Percentiles rank a stretch among this genome's conserved stretches.
These are phyloP conservation scores for Mus spicilegus DNA, from an alignment of 2,113 vertebrate genomes.

Conservation along the genomic window DNA sequence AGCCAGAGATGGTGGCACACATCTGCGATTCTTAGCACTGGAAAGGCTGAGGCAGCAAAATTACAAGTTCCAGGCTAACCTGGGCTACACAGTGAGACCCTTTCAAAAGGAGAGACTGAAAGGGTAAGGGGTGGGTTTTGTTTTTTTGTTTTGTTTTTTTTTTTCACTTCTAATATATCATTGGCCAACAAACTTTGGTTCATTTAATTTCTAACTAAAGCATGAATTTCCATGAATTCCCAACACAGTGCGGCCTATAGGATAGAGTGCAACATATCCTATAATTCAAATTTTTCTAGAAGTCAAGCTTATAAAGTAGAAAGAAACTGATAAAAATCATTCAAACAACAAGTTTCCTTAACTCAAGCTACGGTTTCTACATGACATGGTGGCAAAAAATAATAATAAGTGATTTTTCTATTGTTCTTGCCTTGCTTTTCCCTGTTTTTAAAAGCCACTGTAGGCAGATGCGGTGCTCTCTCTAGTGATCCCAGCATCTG, in stretches of 20 bases:
- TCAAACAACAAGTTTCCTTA: constrained; percentile 33
- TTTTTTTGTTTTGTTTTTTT: neutral
- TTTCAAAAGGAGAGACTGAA: neutral
- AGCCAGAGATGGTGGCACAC: neutral
- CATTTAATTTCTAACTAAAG: neutral
- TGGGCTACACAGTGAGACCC: neutral
- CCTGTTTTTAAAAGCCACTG: neutral
- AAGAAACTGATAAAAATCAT: neutral
- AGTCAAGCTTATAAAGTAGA: constrained; percentile 28
- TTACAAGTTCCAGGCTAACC: neutral
- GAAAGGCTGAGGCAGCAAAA: neutral
- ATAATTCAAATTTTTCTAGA: neutral
- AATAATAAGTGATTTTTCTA: neutral
- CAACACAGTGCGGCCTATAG: neutral
- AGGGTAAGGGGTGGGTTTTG: neutral
- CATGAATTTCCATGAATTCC: constrained; percentile 22
- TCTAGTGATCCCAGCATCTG: neutral
- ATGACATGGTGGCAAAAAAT: neutral
- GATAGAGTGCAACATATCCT: neutral
- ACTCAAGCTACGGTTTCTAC: constrained; percentile 3
- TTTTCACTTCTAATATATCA: neutral
- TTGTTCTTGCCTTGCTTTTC: neutral
- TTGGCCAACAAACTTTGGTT: neutral
- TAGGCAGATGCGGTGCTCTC: neutral
- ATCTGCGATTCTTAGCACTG: neutral